phyloP scores from a whole-genome alignment of 2,797 vertebrate genomes.

The Ptychobarbus kaznakovi region DNA sequence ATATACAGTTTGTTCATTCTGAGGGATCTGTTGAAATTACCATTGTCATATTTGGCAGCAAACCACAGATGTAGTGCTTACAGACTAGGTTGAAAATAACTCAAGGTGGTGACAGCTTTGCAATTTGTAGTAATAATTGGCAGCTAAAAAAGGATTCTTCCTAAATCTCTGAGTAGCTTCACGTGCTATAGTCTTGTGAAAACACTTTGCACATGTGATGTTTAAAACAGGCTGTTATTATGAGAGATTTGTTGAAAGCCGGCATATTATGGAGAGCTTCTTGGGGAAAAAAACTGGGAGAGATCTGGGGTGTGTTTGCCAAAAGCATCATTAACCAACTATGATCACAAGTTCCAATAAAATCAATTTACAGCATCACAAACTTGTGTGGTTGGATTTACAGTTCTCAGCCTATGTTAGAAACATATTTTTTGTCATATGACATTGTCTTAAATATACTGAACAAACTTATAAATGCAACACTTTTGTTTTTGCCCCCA shows the following conservation, averaged over 20 bases:
- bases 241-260: neutral
- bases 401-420: neutral
- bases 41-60: neutral
- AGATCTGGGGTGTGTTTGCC: neutral
- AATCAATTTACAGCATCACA: neutral
- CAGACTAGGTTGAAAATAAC: slow-evolving; percentile 16
- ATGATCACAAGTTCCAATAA: neutral
- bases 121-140: slow-evolving; percentile 28
- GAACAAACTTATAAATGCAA: no score
- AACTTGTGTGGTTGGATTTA: neutral
- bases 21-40: neutral
- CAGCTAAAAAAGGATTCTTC: slow-evolving; percentile 27
- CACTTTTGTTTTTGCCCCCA: no score
- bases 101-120: slow-evolving; percentile 20
- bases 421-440: neutral
- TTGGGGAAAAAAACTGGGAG: neutral
- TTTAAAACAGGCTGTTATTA: neutral
- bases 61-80: slow-evolving; percentile 1
- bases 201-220: neutral
- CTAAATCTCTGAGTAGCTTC: slow-evolving; percentile 13
- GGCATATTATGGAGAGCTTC: neutral
- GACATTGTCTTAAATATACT: no score
- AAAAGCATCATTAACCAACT: neutral
- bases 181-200: slow-evolving; percentile 13
- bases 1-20: no score